Evolutionary conservation across 2,888 invertebrate genomes (phyloP), one percentile per base, ranked within the genome.

Genomic region (Erannis defoliaria): DNA sequence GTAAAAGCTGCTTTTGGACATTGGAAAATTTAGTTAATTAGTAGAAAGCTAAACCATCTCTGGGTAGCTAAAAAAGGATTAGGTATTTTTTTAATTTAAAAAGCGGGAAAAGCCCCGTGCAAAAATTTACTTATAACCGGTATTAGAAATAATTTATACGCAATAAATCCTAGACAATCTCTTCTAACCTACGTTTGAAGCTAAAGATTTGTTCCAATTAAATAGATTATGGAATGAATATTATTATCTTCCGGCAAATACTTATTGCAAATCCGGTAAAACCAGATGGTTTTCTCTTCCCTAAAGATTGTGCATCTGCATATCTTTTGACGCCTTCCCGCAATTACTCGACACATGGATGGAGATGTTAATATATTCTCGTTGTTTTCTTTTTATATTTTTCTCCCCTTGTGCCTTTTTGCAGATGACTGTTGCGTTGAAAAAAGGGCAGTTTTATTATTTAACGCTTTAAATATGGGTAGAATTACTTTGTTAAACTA

Each of bases 261-360:
- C 8, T 9, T 9, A 14, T 1, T 14, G 10, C 19, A 14, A 43
- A 3, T 18, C 29, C 19, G 46, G 16, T 29, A 38, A 37, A 57
- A 19, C n/a, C 2, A 12, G 21, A 14, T 16, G 5, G n/a, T n/a
- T n/a, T n/a, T 21, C 3, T 2, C 35, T 49, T 37, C 56, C 29
- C 46, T 59, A 50, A 84, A 78, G 51, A 35, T 53, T 56, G 56
- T 53, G 84, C 84, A 89, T 90, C 87, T 90, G 85, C 84, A 85
- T 89, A 86, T 89, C 84, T 88, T 85, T 88, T 84, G 78, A 85
- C 86, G 82, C 82, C 78, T 80, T 72, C 59, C 29, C 68, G 80
- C 78, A 76, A 81, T 88, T 81, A 82, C 76, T 81, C 76, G 79
- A 85, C 85, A 87, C 86, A 82, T 84, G 83, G 81, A 77, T 77